Conservation (phyloP, 2,113 vertebrate genomes). For the Tonatia bakeri region DNA sequence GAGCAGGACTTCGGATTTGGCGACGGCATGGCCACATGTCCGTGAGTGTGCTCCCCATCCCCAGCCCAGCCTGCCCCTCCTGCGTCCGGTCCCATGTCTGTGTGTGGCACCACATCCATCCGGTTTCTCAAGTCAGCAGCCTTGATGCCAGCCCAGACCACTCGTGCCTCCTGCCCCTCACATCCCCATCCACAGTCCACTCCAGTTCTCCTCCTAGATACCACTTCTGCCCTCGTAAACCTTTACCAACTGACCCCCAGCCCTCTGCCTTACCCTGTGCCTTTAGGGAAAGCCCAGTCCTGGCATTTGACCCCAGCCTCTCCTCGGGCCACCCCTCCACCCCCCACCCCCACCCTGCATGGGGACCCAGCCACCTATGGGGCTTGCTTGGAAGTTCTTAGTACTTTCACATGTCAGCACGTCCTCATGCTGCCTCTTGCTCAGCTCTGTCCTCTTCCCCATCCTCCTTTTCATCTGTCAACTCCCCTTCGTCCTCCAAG, state of each 20-base stretch:
- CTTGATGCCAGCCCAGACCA: not conserved
- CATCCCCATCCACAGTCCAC: not conserved
- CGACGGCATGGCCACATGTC: rapidly evolving
- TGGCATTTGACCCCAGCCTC: not conserved
- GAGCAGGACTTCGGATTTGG: not conserved
- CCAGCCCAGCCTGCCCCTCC: no score
- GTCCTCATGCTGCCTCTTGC: not conserved
- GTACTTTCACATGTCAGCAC: rapidly evolving
- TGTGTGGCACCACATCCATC: not conserved
- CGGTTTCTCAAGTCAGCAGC: not conserved
- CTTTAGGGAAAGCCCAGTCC: not conserved
- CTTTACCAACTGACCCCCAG: not conserved
- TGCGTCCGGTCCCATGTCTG: not conserved
- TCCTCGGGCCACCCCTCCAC: not conserved
- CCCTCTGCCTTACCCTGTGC: not conserved
- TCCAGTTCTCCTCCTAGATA: not conserved
- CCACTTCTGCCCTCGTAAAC: not conserved
- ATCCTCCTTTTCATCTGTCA: not conserved
- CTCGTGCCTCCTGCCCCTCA: not conserved
- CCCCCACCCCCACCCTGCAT: rapidly evolving
- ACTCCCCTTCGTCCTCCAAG: not conserved
- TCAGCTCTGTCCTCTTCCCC: not conserved
- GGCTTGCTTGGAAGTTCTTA: not conserved
- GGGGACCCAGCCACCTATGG: rapidly evolving
- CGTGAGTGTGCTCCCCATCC: rapidly evolving